Conservation (phyloP, 2,888 invertebrate genomes). For the Stenurella melanura region DNA sequence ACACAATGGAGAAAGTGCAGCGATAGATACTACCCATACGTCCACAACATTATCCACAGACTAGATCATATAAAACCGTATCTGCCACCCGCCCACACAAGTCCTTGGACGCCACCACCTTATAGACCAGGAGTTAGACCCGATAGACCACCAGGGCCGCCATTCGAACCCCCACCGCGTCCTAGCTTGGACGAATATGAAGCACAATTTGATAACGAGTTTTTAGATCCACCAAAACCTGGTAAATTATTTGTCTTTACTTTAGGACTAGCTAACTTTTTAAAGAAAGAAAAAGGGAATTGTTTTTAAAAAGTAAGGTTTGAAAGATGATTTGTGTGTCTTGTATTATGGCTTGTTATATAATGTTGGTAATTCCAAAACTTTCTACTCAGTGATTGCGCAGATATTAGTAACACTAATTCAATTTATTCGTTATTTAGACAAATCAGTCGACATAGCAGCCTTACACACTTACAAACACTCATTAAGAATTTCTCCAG, state of each 20-base stretch:
- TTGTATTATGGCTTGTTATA: too few species aligned
- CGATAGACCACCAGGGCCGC: constrained; percentile 64
- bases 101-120: constrained; percentile 50
- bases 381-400: too few species aligned
- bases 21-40: constrained; percentile 85
- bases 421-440: too few species aligned
- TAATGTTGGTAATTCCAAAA: too few species aligned
- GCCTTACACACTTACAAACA: too few species aligned
- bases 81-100: constrained; percentile 49
- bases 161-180: constrained; percentile 72
- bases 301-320: too few species aligned
- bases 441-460: too few species aligned
- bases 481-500: too few species aligned
- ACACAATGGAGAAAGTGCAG: constrained; percentile 93
- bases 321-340: too few species aligned
- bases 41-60: constrained; percentile 65
- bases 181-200: constrained; percentile 70
- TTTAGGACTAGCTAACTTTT: background rate
- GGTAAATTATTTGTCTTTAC: constrained; percentile 64
- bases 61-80: constrained; percentile 59
- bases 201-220: constrained; percentile 71
- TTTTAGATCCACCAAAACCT: constrained; percentile 74
- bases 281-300: too few species aligned
- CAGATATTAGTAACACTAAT: too few species aligned
- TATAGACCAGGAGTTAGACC: constrained; percentile 64